These are phyloP conservation scores for Byasa hedistus DNA, from an alignment of 2,888 invertebrate species.

Conservation along the genomic window DNA sequence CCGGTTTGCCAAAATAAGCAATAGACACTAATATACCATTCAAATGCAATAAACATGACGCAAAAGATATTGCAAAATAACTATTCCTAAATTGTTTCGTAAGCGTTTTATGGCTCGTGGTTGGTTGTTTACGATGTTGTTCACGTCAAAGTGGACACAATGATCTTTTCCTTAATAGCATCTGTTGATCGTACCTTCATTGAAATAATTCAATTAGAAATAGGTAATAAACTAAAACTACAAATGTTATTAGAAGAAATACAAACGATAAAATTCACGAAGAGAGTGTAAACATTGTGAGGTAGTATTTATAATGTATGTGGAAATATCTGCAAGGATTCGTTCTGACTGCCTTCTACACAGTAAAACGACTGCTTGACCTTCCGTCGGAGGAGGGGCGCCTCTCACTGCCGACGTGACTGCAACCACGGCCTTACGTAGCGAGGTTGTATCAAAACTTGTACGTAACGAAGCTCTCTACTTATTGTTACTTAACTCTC, in stretches of 20 bases:
- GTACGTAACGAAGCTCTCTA: conserved; percentile 78
- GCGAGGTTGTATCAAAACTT: conserved; percentile 79
- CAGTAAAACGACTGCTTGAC: conserved; percentile 60
- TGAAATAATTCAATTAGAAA: conserved; percentile 29
- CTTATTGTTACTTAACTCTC: conserved; percentile 69
- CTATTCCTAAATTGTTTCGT: conserved; percentile 47
- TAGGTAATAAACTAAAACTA: too few species aligned
- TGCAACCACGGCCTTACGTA: conserved; percentile 77
- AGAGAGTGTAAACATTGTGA: background rate
- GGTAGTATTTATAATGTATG: background rate
- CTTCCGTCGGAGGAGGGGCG: conserved; percentile 74
- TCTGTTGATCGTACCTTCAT: conserved; percentile 36
- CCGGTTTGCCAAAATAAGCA: background rate
- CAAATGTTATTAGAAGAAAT: too few species aligned
- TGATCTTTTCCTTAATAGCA: conserved; percentile 53
- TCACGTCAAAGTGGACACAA: conserved; percentile 53
- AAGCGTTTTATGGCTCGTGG: conserved; percentile 59
- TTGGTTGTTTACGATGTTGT: conserved; percentile 43
- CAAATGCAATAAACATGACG: background rate
- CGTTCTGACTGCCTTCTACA: conserved; percentile 75
- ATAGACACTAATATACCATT: background rate
- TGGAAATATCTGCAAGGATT: conserved; percentile 52
- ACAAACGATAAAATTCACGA: background rate
- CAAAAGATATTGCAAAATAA: background rate
- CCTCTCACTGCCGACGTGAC: conserved; percentile 78